Percentiles rank a stretch among this genome's conserved stretches.
Evolutionary conservation across 2,797 vertebrate species (phyloP).

Genomic region (Petrocephalus schoutedeni): DNA sequence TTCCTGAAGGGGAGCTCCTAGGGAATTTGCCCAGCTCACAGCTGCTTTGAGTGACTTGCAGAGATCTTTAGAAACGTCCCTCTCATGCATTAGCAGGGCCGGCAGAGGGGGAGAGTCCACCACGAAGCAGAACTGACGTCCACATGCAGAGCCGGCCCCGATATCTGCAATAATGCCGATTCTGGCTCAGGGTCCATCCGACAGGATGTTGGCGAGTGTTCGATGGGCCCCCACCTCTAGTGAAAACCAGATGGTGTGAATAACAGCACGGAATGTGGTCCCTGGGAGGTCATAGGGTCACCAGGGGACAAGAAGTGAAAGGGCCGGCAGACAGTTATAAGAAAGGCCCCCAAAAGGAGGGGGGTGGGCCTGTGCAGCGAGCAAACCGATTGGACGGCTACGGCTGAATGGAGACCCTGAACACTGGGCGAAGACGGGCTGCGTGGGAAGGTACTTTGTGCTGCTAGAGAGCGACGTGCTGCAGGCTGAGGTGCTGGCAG

Average conservation of each 20-base stretch:
- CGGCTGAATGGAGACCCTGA: constrained; percentile 30
- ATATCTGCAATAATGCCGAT: not conserved
- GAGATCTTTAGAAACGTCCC: constrained; percentile 79
- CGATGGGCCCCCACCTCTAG: constrained; percentile 49
- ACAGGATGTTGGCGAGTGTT: not conserved
- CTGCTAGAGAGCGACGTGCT: not conserved
- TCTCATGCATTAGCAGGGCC: constrained; percentile 66
- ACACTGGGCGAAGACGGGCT: constrained; percentile 48
- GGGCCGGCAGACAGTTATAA: constrained; percentile 60
- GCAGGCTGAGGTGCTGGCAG: not conserved
- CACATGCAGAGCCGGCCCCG: not conserved
- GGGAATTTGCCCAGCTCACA: constrained; percentile 85
- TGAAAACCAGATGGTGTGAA: constrained; percentile 69
- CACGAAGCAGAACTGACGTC: not conserved
- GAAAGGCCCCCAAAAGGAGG: constrained; percentile 50
- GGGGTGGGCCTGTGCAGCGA: constrained; percentile 49
- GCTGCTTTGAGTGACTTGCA: constrained; percentile 84
- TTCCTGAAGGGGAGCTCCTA: constrained; percentile 83
- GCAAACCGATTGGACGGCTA: constrained; percentile 43
- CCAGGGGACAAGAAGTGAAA: constrained; percentile 71
- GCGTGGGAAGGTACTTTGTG: constrained; percentile 37
- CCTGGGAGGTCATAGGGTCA: constrained; percentile 48
- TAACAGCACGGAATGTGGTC: constrained; percentile 62
- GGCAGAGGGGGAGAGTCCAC: not conserved
- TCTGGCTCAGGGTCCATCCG: not conserved